Base-by-base conservation (phyloP, 2,888 invertebrate genomes). In the Rhyacophila evoluta region DNA sequence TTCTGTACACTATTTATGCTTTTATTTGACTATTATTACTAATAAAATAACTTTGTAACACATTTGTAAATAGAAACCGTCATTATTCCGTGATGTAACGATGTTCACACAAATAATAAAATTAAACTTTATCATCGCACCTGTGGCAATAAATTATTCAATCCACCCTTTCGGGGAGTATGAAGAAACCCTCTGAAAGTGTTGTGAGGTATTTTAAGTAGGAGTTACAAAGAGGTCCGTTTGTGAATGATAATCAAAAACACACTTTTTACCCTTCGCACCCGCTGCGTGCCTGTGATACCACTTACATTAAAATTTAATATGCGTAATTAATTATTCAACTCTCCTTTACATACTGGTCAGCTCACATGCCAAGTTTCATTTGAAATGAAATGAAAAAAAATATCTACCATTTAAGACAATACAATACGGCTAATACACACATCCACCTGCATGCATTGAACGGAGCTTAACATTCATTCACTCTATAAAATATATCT, bases 261-360 rank as follows among this genome's bases (percentile, higher is more conserved):
- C 72, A 77, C 68, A 67, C 77, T 55, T 72, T 55, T 55, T 36
- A 74, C 79, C 79, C 76, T 69, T 75, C 74, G 68, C 55, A 68
- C 41, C 69, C 38, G 73, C 72, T 25, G 73, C 73, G 72, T 79
- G 72, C 55, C 75, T 74, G 75, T 70, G 79, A 74, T 74, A 77
- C 70, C 77, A 72, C 75, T 79, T 69, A 72, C 75, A 77, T 77
- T 72, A 76, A 79, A 77, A 74, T 79, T 77, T 79, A 77, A 79
- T 77, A 79, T 77, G 41, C 79, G 72, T 79, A 79, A 79, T 79
- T 79, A 79, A 79, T 79, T 79, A 72, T 71, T 75, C 67, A 75
- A 25, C 36, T 2, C 71, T 72, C 69, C 6, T 15, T 55, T 55
- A 55, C 55, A 12, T 55, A 55, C 55, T 69, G 69, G 29, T 10